A percentile compares a stretch with the other conserved stretches of the same genome.
These are phyloP conservation scores for Chironomus tentans DNA, from an alignment of 2,888 invertebrate genomes.

Conservation along the genomic window DNA sequence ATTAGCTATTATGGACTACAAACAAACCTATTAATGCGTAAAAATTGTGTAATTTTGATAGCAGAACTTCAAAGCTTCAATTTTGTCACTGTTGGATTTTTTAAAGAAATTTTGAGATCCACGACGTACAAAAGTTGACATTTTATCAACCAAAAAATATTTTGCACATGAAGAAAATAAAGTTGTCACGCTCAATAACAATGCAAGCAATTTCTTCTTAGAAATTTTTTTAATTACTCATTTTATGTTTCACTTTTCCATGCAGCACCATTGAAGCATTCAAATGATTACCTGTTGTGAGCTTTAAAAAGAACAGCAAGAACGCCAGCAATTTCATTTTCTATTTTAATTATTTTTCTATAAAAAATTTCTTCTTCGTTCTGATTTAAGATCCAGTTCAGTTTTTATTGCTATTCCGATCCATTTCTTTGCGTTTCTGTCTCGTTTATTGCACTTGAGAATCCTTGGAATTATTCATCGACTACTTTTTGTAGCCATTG, in stretches of 20 bases:
- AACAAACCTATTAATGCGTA: too few relatives aligned
- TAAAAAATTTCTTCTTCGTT: neutral
- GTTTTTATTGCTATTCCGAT: neutral
- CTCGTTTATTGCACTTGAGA: neutral
- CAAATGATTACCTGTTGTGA: slow-evolving; percentile 11
- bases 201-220: too few relatives aligned
- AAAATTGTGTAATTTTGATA: too few relatives aligned
- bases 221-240: neutral
- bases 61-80: too few relatives aligned
- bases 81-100: too few relatives aligned
- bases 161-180: too few relatives aligned
- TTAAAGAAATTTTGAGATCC: too few relatives aligned
- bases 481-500: too few relatives aligned
- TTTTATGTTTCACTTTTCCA: neutral
- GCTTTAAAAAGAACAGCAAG: slow-evolving; percentile 2
- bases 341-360: neutral
- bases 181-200: too few relatives aligned
- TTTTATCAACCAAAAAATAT: too few relatives aligned
- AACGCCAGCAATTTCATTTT: slow-evolving; percentile 9
- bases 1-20: too few relatives aligned
- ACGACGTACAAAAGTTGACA: too few relatives aligned
- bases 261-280: neutral
- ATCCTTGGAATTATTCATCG: neutral
- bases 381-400: neutral
- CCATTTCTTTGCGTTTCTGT: neutral